Base-by-base conservation (phyloP, 1,140 invertebrate species). In the Drosophila nebulosa region DNA sequence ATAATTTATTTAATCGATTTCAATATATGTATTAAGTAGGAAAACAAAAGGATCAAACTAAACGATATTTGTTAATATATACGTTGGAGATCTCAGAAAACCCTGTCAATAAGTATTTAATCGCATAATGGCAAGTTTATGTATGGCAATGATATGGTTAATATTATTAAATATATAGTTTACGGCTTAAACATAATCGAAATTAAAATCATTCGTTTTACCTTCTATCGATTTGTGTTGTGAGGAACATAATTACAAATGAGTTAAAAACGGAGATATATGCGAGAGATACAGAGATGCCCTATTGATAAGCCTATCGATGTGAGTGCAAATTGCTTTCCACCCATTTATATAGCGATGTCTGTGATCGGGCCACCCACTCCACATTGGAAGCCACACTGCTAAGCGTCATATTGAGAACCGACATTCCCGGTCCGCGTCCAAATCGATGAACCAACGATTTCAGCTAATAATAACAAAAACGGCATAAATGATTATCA, bases 351-450 rank as follows among this genome's bases (percentile, higher is more conserved):
- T 91, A 91, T 51, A 91, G 78, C 66, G 91, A 78, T 7, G 79
- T 86, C 61, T 91, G 91, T 6, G 91, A 91, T 39, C 89, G 46
- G 9, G 90, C 90, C 53, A 91, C 91, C 91, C 91, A 91, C 71
- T 91, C 91, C 35, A 91, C 90, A 64, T 91, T 91, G 30, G 91
- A 89, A 50, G 90, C 91, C 18, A 91, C 91, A 55, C 90, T 91
- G 61, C 89, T 90, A 14, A 91, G 62, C 50, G 90, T 91, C 91
- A 91, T 91, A 18, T 91, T 91, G 10, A 91, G 69, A 46, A 91
- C 76, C 10, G 85, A 65, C 90, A 91, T 90, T 21, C 91, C 91
- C 18, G 78, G 89, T n/a, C 91, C 91, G 52, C 89, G 76, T 10
- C 91, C 91, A 39, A 91, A 92, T 14, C 90, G 84, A 85, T 92